Base-by-base conservation (phyloP, 2,113 vertebrate species). In the Eublepharis macularius region DNA sequence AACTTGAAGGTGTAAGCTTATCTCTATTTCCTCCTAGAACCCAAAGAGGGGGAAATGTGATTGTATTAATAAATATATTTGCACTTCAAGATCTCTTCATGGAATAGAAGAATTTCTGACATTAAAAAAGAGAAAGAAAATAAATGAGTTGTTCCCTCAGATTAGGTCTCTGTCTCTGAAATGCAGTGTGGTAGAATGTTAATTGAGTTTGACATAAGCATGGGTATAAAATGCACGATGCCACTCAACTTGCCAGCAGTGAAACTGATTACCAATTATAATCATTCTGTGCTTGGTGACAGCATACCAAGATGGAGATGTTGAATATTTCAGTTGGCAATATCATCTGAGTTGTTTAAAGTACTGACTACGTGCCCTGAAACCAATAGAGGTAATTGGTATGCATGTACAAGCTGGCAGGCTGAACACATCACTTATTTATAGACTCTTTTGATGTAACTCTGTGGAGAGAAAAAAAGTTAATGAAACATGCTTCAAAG, bases 241-340 rank as follows among this genome's bases (percentile, higher is more conserved):
- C 96, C 95, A 96, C 93, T 97, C 96, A 96, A 92, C 93, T 94
- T 94, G 95, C 94, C 94, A 96, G 96, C 94, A 96, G 95, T 88
- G 95, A 95, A 95, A 95, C 95, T 97, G 95, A 97, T 97, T 97
- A 96, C 96, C 96, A 97, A 96, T 96, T 97, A 97, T 97, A 97
- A 97, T 97, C 91, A 60, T 90, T 93, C 94, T 95, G 93, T 96
- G 93, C 93, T 91, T 93, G 92, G 91, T 96, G 96, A 97, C 95
- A 96, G 94, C 94, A 94, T 90, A 96, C 94, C 90, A 94, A 95
- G 96, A 96, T 95, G 95, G 96, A 97, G 96, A 96, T 95, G 95
- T 94, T 96, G 96, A 97, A 96, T 97, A 97, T 97, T 97, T 97
- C 92, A 97, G 94, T 94, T 95, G 96, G 95, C 91, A 97, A 96